Evolutionary conservation across 2,888 invertebrate species (phyloP), one percentile per base, ranked within the genome.

Genomic region (Calameuta idolon): DNA sequence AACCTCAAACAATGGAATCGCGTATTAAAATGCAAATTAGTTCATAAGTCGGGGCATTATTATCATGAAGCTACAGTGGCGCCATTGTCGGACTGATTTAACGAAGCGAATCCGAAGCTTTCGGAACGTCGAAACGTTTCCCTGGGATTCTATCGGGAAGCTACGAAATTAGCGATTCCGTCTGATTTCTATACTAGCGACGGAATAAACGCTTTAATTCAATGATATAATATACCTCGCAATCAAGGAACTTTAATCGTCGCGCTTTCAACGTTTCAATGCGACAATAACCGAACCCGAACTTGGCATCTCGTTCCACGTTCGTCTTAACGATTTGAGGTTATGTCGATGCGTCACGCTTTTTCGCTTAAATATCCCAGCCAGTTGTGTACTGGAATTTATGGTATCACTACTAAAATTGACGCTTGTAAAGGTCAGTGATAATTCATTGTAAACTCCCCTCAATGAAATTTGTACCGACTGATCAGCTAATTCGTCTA

Each of bases 1-100:
- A 85, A 87, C 84, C 81, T 75, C 78, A 76, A 84, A 89, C 89
- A 89, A 89, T 89, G 80, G 87, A 75, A 75, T 76, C 78, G 79
- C 79, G 84, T 84, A 85, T 89, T 88, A 85, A 87, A 88, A 89
- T 88, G 89, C 83, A 87, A 89, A 89, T 89, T 83, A 86, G 85
- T 89, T 86, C 85, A 86, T 86, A 87, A 87, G 86, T 85, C 84
- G 83, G 78, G 83, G 84, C 82, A 82, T 85, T 84, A 83, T 83
- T 80, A 85, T 85, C 85, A 80, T 81, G 80, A 35, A 74, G 74
- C 34, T 33, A 34, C 69, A 71, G 71, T 76, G 79, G 78, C 69
- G 73, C 83, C 76, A 86, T 83, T 85, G 86, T 85, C 81, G 81
- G 79, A 81, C 79, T 82, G 81, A 85, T 86, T 71, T 34, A 34